Evolutionary conservation across 2,888 invertebrate species (phyloP).

Genomic region (Hipparchia sbordonii): DNA sequence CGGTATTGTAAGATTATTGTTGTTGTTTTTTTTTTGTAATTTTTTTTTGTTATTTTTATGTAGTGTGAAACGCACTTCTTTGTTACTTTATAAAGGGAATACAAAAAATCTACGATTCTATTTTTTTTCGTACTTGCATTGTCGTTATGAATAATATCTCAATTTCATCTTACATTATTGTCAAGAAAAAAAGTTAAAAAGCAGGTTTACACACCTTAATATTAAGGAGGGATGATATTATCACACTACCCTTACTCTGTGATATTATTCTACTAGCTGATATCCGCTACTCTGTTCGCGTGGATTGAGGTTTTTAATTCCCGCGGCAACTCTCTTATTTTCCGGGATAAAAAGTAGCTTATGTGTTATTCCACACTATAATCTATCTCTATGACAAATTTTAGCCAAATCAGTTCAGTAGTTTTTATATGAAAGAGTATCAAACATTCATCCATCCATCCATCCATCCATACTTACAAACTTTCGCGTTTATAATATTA

Average conservation of each 20-base stretch:
- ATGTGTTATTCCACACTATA: slow-evolving; percentile 7
- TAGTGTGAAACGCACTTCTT: slow-evolving; percentile 36
- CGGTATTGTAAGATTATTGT: slow-evolving; percentile 41
- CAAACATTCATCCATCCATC: too few species aligned
- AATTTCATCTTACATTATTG: slow-evolving; percentile 21
- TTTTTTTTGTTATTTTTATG: slow-evolving; percentile 32
- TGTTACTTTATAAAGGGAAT: background rate
- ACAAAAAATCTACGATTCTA: slow-evolving; percentile 1
- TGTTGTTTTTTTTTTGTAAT: background rate
- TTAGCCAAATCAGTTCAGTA: too few species aligned
- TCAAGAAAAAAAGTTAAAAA: slow-evolving; percentile 1
- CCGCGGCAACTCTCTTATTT: too few species aligned
- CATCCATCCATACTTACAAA: too few species aligned
- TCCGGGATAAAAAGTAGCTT: too few species aligned
- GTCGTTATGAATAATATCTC: slow-evolving; percentile 15
- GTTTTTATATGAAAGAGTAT: too few species aligned
- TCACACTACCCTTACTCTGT: background rate
- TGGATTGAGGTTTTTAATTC: too few species aligned
- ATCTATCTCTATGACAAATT: slow-evolving; percentile 18
- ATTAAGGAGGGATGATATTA: background rate
- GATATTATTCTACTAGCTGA: background rate
- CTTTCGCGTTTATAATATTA: too few species aligned
- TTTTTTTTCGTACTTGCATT: slow-evolving; percentile 1
- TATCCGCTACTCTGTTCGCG: background rate
- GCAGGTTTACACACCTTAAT: slow-evolving; percentile 14